Evolutionary conservation across 2,797 vertebrate genomes (phyloP), one percentile per base, ranked within the genome.

Genomic region (Neostethus bicornis): DNA sequence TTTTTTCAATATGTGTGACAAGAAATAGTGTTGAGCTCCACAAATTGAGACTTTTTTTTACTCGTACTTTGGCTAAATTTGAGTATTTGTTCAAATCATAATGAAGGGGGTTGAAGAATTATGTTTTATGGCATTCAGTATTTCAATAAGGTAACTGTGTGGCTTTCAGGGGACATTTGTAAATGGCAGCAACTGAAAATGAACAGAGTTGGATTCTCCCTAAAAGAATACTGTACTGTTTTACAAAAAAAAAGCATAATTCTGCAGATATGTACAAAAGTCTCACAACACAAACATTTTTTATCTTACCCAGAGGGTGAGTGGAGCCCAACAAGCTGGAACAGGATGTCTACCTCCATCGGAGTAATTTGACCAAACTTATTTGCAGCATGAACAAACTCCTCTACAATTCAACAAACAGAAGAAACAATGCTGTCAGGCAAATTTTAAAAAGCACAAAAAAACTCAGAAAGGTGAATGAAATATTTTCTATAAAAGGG

Each of bases 311-410:
- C 96, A 17, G 95, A 94, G 76, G 93, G 95, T 70, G 91, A 93
- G 85, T 96, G 94, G 61, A 98, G 92, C 53, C 95, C 93, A 28
- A 90, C 85, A 5, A 98, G 93, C 63, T 96, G 96, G 84, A 94
- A 98, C 9, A 98, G 89, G 80, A 98, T 97, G 90, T 96, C 94
- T 51, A 96, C 93, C 89, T 97, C 96, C 90, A 98, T 81, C 0
- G 96, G 96, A 54, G 94, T 97, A 70, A 98, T 91, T 86, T 98
- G 96, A 77, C 95, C 96, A 89, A 95, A 98, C 85, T 87, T 93
- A 86, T 95, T 96, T 56, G 95, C 94, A 72, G 80, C 91, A 28
- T 92, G 92, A 59, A 92, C 81, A 89, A 98, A 98, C 85, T 98
- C 96, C 93, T 98, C 96, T 98, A 77, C 48, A 77, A 65, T 35